Evolutionary conservation across 2,888 invertebrate genomes (phyloP).

Genomic region (Anoplius nigerrimus): DNA sequence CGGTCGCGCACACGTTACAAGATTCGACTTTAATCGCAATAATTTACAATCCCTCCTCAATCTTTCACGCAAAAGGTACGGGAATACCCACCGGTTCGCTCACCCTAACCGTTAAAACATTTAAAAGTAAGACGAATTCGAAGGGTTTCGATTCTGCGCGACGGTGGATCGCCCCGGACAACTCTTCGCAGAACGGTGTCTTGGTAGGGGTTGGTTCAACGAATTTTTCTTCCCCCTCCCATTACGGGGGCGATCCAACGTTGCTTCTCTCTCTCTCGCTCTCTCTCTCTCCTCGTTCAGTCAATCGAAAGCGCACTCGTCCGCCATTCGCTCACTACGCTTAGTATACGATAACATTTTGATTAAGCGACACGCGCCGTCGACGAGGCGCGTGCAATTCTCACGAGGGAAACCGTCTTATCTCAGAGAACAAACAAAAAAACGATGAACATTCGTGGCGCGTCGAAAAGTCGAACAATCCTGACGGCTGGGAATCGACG

Average conservation of each 20-base stretch:
- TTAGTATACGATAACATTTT: slow-evolving; percentile 55
- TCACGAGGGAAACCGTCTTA: slow-evolving; percentile 59
- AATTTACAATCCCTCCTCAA: no score
- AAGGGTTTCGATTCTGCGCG: no score
- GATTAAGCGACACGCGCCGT: slow-evolving; percentile 51
- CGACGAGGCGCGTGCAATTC: slow-evolving; percentile 46
- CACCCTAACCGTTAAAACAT: no score
- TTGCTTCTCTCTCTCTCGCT: neutral
- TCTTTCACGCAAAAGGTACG: neutral
- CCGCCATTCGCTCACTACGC: slow-evolving; percentile 19
- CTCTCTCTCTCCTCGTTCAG: neutral
- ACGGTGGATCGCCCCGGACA: no score
- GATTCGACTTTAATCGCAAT: slow-evolving; percentile 20
- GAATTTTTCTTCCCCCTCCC: no score
- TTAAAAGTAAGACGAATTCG: no score
- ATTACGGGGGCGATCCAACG: no score
- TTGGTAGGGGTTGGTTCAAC: no score
- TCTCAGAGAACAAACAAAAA: slow-evolving; percentile 24
- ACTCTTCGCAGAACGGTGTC: no score
- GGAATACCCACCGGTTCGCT: neutral
- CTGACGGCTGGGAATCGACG: slow-evolving; percentile 37
- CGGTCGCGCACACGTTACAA: slow-evolving; percentile 1
- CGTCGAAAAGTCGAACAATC: slow-evolving; percentile 48
- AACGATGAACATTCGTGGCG: slow-evolving; percentile 48
- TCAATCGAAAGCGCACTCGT: neutral